Percentiles rank a stretch among this genome's conserved stretches.
These are phyloP conservation scores for Drosophila watanabei DNA, from an alignment of 1,140 invertebrate species.

Conservation along the genomic window DNA sequence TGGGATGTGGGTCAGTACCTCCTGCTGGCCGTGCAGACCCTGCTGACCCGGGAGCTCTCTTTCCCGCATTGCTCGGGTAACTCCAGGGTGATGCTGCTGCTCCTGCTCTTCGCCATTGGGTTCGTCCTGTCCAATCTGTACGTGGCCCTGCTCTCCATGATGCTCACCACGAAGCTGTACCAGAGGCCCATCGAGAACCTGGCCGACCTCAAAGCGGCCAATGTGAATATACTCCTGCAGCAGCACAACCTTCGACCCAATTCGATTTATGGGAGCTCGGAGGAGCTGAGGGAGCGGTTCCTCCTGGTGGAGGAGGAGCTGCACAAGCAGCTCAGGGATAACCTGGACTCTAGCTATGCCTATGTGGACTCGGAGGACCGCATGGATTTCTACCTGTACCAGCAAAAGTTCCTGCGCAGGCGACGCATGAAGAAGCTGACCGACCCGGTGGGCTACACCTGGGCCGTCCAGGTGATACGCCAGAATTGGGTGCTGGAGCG, in stretches of 20 bases:
- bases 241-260: conserved; percentile 17
- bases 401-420: conserved; percentile 45
- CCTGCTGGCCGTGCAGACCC: conserved; percentile 43
- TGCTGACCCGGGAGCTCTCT: conserved; percentile 16
- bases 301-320: conserved; percentile 13
- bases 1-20: conserved; percentile 55
- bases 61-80: conserved; percentile 12
- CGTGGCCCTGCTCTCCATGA: conserved; percentile 49
- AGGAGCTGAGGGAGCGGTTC: conserved; percentile 38
- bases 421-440: conserved; percentile 42
- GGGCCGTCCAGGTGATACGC: conserved; percentile 50
- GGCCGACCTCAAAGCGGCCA: conserved; percentile 43
- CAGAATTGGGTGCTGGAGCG: conserved; percentile 47
- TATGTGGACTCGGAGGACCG: conserved; percentile 55
- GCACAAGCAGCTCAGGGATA: conserved; percentile 8
- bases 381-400: conserved; percentile 50
- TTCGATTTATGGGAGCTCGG: conserved; percentile 35
- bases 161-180: conserved; percentile 52
- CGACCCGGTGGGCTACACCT: conserved; percentile 44
- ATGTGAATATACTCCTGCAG: conserved; percentile 42
- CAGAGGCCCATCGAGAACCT: conserved; percentile 37
- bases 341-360: conserved; percentile 34
- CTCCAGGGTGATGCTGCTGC: conserved; percentile 10
- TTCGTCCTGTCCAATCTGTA: conserved; percentile 44
- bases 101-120: conserved; percentile 35